Evolutionary conservation across 2,113 vertebrate species (phyloP), one percentile per base, ranked within the genome.

Genomic region (Neolamprologus kungweensis): DNA sequence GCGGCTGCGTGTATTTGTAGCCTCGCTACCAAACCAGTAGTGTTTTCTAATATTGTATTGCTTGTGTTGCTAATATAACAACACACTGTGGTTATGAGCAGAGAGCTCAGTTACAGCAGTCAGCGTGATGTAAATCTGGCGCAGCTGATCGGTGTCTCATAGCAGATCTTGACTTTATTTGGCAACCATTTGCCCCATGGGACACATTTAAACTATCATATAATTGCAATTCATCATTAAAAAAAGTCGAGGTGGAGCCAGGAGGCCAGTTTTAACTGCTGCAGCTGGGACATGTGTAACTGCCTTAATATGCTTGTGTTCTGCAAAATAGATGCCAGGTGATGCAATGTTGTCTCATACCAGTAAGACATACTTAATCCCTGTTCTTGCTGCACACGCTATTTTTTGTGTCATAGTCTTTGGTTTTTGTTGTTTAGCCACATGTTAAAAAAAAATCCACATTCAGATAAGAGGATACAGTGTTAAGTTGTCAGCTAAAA

Each of bases 341-440:
- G 94, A 96, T 88, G 86, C 93, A 93, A 95, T 94, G 90, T 89
- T 94, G 89, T 93, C 90, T 91, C 68, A 87, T 87, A 87, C 86
- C 86, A 87, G 81, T 10, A 45, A 91, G 75, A 88, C 55, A 87
- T 81, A 55, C 47, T 71, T 31, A 12, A 78, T 78, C 45, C 5
- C 23, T 40, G 14, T 75, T 28, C 54, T 21, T 81, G 35, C 55
- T 35, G 21, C 73, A 51, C 58, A 50, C 9, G 65, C 65, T 58
- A 31, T 45, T 75, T 85, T 87, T 37, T 55, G 80, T 40, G 47
- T 11, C 7, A 40, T 37, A 26, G 73, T 50, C 57, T 31, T 82
- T 71, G 16, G 5, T 21, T 28, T 63, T 35, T 19, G 9, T 19
- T 63, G 5, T 63, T 63, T 63, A 42, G 60, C 33, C 81, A 63